A percentile compares a stretch with the other conserved stretches of the same genome.
phyloP scores from a whole-genome alignment of 1,140 invertebrate genomes.

The Phocides pigmalion region DNA sequence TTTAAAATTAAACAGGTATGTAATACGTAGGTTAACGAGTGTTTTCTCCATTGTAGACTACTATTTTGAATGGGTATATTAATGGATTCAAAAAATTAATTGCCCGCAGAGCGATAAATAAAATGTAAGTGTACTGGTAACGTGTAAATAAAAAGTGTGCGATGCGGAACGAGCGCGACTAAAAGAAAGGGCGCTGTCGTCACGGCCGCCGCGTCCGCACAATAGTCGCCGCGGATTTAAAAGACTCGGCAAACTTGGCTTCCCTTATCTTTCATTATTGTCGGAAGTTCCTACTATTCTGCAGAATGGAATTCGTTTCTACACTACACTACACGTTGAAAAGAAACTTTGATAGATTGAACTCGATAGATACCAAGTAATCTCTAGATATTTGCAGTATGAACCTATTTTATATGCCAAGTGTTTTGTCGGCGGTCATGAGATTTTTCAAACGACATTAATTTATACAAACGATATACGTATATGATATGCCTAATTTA shows the following conservation, averaged over 20 bases:
- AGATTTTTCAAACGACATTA: too few relatives aligned
- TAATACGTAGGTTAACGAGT: too few relatives aligned
- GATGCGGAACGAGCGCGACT: constrained; percentile 56
- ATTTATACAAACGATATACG: too few relatives aligned
- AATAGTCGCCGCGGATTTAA: constrained; percentile 69
- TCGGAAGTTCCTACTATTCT: constrained; percentile 55
- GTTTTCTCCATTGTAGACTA: constrained; percentile 17
- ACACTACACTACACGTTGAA: constrained; percentile 45
- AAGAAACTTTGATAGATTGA: constrained; percentile 58
- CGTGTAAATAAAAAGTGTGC: constrained; percentile 65
- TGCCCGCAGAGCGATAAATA: constrained; percentile 74
- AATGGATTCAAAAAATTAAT: constrained; percentile 62
- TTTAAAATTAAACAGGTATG: constrained; percentile 7
- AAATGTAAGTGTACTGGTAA: constrained; percentile 56
- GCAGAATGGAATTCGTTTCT: constrained; percentile 47
- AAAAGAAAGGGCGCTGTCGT: constrained; percentile 68
- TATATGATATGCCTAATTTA: too few relatives aligned
- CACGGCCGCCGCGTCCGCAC: constrained; percentile 61
- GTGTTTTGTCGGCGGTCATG: too few relatives aligned
- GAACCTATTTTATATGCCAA: background rate
- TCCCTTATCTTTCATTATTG: constrained; percentile 71
- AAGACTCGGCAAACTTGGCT: constrained; percentile 65
- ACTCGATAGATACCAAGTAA: constrained; percentile 33
- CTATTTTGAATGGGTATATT: constrained; percentile 9
- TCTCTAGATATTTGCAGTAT: constrained; percentile 10